A percentile compares a stretch with the other conserved stretches of the same genome.
Conservation (phyloP, 2,113 vertebrate species). For the Gymnorhina tibicen region DNA sequence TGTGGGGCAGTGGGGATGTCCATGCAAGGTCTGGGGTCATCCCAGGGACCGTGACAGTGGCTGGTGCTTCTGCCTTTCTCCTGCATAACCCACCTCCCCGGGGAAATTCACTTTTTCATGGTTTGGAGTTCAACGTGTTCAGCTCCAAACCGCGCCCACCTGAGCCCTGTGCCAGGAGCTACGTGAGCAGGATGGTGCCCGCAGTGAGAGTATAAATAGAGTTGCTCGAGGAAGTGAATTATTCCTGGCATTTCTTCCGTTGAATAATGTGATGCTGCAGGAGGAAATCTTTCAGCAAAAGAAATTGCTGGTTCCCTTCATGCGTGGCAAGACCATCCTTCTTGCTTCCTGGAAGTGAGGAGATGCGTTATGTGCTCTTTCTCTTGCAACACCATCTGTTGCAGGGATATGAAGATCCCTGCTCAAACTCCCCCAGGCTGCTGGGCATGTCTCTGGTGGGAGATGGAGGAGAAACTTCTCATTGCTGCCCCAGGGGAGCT, state of each 20-base stretch:
- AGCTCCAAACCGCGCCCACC: not conserved
- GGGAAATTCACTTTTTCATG: not conserved
- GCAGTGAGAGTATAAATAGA: not conserved
- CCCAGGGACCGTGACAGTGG: accelerated
- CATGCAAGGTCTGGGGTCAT: not conserved
- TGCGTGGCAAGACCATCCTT: slow-evolving; percentile 37
- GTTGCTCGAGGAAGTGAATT: not conserved
- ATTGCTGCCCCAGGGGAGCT: not conserved
- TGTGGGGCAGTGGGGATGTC: not conserved
- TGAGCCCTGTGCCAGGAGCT: not conserved
- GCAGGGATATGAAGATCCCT: slow-evolving; percentile 8
- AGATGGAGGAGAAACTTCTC: not conserved
- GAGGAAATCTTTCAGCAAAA: slow-evolving; percentile 27
- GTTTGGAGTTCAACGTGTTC: not conserved
- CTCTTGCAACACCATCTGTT: slow-evolving; percentile 38
- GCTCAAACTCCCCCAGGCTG: not conserved
- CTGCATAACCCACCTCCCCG: not conserved
- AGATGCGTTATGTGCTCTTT: not conserved
- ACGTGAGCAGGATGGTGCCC: not conserved
- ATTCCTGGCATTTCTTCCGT: not conserved
- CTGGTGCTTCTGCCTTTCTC: not conserved
- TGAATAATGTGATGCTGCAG: not conserved
- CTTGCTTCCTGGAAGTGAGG: slow-evolving; percentile 44
- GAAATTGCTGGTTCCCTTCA: slow-evolving; percentile 2
- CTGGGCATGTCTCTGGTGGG: not conserved